Conservation (phyloP, 2,888 invertebrate genomes). For the Phaonia tiefii region DNA sequence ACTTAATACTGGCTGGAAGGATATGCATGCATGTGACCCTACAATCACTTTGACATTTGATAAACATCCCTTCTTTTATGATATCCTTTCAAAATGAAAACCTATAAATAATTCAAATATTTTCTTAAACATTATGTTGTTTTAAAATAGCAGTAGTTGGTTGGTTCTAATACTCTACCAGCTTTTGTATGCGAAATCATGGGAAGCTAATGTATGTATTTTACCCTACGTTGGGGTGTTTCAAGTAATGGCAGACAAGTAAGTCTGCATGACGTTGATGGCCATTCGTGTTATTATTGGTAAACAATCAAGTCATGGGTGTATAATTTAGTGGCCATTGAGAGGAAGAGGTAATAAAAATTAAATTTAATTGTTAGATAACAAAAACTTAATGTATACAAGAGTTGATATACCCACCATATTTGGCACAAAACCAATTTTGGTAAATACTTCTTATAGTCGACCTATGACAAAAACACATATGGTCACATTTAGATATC, state of each 20-base stretch:
- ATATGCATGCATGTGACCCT: background rate
- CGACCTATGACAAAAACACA: constrained; percentile 2
- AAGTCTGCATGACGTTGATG: no score
- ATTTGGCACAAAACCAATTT: constrained; percentile 59
- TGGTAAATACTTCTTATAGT: constrained; percentile 16
- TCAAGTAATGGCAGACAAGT: no score
- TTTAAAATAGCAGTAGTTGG: constrained; percentile 3
- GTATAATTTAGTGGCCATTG: no score
- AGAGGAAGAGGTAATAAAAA: constrained; percentile 26
- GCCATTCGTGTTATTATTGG: no score
- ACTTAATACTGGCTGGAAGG: background rate
- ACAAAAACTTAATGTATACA: constrained; percentile 37
- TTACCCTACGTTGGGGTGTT: no score
- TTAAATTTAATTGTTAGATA: constrained; percentile 45
- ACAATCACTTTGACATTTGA: constrained; percentile 14
- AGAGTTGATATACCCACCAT: constrained; percentile 32
- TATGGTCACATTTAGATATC: constrained; percentile 7
- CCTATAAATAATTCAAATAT: constrained; percentile 34
- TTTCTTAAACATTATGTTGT: constrained; percentile 10
- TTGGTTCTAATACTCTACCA: no score
- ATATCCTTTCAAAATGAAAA: constrained; percentile 7
- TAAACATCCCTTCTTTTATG: constrained; percentile 33
- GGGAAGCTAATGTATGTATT: no score
- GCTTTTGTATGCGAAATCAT: no score
- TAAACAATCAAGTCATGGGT: no score